Percentiles rank a stretch among this genome's conserved stretches.
phyloP scores from a whole-genome alignment of 2,113 vertebrate species.

The Cynopterus brachyotis region DNA sequence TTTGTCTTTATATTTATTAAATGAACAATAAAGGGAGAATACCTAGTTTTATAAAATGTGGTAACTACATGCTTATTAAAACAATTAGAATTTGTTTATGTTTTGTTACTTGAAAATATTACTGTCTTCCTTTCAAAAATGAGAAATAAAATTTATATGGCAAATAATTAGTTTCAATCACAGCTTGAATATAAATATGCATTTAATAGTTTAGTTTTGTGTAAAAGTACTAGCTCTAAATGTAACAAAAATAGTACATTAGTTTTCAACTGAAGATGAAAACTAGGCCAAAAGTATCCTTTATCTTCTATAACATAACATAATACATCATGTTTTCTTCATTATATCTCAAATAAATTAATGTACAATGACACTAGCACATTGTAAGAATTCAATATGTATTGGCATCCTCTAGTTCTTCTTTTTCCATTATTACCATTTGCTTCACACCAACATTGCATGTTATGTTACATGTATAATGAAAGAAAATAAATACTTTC shows the following conservation, averaged over 20 bases:
- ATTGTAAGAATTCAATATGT: not conserved
- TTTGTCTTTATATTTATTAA: not conserved
- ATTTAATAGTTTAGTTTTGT: not conserved
- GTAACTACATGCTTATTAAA: not conserved
- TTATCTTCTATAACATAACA: not conserved
- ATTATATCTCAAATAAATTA: not conserved
- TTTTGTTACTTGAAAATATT: not conserved
- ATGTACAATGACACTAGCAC: not conserved
- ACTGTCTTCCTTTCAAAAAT: not conserved
- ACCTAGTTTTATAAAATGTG: not conserved
- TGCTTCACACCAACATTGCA: not conserved
- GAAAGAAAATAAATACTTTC: not conserved
- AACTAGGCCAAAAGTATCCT: rapidly evolving
- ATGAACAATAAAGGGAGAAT: not conserved
- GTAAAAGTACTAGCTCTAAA: rapidly evolving
- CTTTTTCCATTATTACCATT: not conserved
- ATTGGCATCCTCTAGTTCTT: not conserved
- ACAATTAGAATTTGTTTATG: not conserved
- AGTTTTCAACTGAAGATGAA: not conserved
- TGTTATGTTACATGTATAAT: rapidly evolving
- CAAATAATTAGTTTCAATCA: not conserved
- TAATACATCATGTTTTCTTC: not conserved
- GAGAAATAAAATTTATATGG: not conserved
- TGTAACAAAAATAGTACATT: not conserved
- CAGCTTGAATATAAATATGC: not conserved